A percentile compares a stretch with the other conserved stretches of the same genome.
Conservation (phyloP, 2,888 invertebrate genomes). For the Agelastica alni region DNA sequence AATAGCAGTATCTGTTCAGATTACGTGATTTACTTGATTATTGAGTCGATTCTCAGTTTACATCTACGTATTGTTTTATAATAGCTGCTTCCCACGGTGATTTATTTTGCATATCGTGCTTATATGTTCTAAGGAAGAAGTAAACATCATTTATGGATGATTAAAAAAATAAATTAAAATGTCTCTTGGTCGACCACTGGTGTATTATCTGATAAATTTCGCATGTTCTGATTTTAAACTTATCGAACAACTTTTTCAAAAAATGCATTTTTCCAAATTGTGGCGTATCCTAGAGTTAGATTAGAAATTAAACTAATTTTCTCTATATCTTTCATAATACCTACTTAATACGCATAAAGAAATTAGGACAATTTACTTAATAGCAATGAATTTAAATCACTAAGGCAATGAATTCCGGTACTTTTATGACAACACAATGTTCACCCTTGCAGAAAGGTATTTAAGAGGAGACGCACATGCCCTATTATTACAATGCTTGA, state of each 20-base stretch:
- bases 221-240: background rate
- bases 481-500: constrained; percentile 19
- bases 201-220: too few relatives aligned
- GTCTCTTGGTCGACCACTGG: too few relatives aligned
- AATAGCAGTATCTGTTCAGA: constrained; percentile 12
- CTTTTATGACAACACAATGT: background rate
- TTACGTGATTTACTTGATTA: constrained; percentile 52
- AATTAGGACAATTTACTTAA: too few relatives aligned
- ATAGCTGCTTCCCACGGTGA: constrained; percentile 53
- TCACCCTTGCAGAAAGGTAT: background rate
- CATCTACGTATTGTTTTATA: constrained; percentile 48
- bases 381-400: too few relatives aligned
- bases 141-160: background rate
- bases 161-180: too few relatives aligned
- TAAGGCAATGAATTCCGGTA: too few relatives aligned
- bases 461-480: background rate
- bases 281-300: too few relatives aligned
- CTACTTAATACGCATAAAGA: too few relatives aligned
- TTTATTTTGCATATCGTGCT: constrained; percentile 52
- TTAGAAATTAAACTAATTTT: too few relatives aligned
- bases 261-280: too few relatives aligned
- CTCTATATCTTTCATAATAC: too few relatives aligned
- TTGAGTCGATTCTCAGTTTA: constrained; percentile 50
- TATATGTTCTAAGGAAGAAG: constrained; percentile 38
- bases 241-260: constrained; percentile 2